Percentiles rank a stretch among this genome's conserved stretches.
Conservation (phyloP, 2,113 vertebrate genomes). For the Cygnus buccinator region DNA sequence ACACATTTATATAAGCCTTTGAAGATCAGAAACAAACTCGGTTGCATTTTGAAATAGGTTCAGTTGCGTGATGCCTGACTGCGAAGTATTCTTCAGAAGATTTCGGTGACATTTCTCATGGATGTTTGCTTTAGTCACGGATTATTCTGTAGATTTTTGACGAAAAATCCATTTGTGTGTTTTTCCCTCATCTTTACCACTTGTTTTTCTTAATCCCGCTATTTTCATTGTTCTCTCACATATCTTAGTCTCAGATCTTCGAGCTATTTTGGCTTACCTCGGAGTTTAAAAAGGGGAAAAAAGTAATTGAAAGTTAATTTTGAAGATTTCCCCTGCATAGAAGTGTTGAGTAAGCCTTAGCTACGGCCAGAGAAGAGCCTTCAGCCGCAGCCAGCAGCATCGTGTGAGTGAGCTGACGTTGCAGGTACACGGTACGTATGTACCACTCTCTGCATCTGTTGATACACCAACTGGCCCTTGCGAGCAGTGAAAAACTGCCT, state of each 20-base stretch:
- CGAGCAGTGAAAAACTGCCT: neutral
- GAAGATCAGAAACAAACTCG: constrained; percentile 31
- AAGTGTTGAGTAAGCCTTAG: neutral
- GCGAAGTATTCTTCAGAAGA: constrained; percentile 2
- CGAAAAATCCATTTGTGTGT: neutral
- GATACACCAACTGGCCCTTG: neutral
- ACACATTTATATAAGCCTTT: neutral
- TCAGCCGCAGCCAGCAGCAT: neutral
- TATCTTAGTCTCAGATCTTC: neutral
- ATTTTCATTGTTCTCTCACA: neutral
- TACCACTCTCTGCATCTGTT: neutral
- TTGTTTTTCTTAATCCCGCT: neutral
- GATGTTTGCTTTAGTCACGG: constrained; percentile 22
- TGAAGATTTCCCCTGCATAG: neutral
- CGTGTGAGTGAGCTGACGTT: neutral
- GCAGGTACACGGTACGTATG: fast-evolving
- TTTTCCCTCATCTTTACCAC: neutral
- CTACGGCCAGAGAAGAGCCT: neutral
- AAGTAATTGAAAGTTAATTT: neutral
- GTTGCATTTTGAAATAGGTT: neutral
- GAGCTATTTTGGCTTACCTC: neutral
- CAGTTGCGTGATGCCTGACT: neutral
- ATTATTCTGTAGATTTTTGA: neutral
- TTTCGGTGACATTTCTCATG: neutral
- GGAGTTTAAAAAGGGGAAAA: neutral